Base-by-base conservation (phyloP, 1,140 invertebrate species). In the Drosophila cardini region DNA sequence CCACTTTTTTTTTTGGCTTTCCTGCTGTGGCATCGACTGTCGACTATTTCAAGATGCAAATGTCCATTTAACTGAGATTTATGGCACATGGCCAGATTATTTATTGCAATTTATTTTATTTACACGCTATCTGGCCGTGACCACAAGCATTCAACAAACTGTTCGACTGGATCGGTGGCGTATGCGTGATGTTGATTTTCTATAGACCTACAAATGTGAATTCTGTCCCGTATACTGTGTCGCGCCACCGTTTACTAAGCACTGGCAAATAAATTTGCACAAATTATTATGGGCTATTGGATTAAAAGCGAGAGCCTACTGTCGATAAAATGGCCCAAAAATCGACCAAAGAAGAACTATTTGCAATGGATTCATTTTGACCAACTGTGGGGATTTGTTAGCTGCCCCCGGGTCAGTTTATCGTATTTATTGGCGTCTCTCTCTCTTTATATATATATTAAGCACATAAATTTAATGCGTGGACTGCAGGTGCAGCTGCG, bases 31-130 rank as follows among this genome's bases (percentile, higher is more conserved):
- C 38, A 8, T 32, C 16, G 16, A 32, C 72, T 67, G 76, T 86
- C 78, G 81, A 77, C 85, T 63, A 80, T 89, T 90, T 90, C 78
- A 85, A 85, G 85, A 90, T 90, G 85, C 85, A 90, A 90, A 90
- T 90, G 85, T 85, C 85, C 86, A 85, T 90, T 90, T 90, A 81
- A 84, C 81, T 68, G 81, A 89, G 85, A 90, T 90, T 90, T 90
- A 90, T 90, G 82, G 86, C 78, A 77, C 81, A 73, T 69, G 72
- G 65, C 64, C 74, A 78, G 83, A 83, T 90, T 90, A 90, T 90
- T 90, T 90, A 90, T 90, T 84, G 78, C 85, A 85, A 90, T 90
- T 90, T 90, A 80, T 90, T 90, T 89, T 85, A 90, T 90, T 90
- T 90, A 80, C 80, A 78, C 78, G 80, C 82, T 90, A 90, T 90